A percentile compares a stretch with the other conserved stretches of the same genome.
These are phyloP conservation scores for Girardia tigrina DNA, from an alignment of 2,888 invertebrate species.

Conservation along the genomic window DNA sequence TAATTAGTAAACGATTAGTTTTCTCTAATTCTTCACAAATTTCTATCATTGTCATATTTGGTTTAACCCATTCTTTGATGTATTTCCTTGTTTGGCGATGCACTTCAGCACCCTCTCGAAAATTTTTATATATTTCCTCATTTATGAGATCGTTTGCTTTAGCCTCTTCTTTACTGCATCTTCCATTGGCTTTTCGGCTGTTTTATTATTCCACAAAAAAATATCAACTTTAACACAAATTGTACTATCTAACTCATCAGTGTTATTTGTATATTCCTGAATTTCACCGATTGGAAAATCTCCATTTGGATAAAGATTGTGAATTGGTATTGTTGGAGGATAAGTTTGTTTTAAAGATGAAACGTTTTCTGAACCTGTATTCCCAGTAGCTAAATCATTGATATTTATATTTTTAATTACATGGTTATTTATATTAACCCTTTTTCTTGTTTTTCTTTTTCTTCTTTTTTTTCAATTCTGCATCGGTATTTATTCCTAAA, in stretches of 20 bases:
- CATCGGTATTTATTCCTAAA: no score
- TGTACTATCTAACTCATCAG: constrained; percentile 57
- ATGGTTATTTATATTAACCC: no score
- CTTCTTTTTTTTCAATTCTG: no score
- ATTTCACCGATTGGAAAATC: constrained; percentile 77
- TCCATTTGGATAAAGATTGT: constrained; percentile 68
- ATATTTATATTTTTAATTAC: no score
- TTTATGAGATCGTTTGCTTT: constrained; percentile 75
- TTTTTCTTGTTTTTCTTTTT: no score
- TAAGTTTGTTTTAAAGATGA: not conserved
- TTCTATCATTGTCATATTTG: constrained; percentile 96
- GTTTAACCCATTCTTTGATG: constrained; percentile 82
- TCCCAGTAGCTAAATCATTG: no score
- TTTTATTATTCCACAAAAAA: not conserved
- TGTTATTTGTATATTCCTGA: constrained; percentile 64
- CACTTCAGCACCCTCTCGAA: constrained; percentile 87
- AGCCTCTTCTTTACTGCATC: constrained; percentile 60
- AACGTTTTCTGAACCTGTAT: no score
- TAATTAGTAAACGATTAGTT: constrained; percentile 75
- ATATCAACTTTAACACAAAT: not conserved
- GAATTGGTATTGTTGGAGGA: constrained; percentile 71
- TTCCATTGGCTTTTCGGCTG: constrained; percentile 65
- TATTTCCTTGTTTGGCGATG: constrained; percentile 75
- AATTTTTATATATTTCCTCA: constrained; percentile 80
- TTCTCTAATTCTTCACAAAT: constrained; percentile 71